Conservation (phyloP, 2,113 vertebrate genomes). For the Kryptolebias marmoratus region DNA sequence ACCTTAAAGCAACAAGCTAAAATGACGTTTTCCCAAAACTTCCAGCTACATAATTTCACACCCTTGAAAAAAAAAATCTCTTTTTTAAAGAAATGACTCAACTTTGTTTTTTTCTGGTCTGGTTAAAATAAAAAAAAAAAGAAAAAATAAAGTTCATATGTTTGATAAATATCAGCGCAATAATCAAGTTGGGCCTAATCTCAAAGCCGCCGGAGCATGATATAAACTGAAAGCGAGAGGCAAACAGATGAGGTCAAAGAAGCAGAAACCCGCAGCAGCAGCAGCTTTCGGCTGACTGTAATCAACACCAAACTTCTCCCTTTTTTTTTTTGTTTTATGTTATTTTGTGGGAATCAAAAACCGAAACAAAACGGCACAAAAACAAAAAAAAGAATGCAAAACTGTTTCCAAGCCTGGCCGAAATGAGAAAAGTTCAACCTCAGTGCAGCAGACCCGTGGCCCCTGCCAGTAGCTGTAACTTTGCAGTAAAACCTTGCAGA, state of each 20-base stretch:
- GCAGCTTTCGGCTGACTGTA: slow-evolving; percentile 38
- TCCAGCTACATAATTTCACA: slow-evolving; percentile 14
- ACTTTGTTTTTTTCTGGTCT: slow-evolving; percentile 9
- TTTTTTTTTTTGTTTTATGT: slow-evolving; percentile 23
- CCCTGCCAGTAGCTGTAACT: slow-evolving; percentile 36
- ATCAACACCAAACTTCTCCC: slow-evolving; percentile 40
- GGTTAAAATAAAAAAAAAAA: not conserved
- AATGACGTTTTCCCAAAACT: slow-evolving; percentile 14
- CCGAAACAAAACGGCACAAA: not conserved
- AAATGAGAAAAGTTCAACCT: slow-evolving; percentile 46
- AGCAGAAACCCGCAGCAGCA: slow-evolving; percentile 38
- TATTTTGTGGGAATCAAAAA: slow-evolving; percentile 31
- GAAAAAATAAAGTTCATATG: slow-evolving; percentile 21
- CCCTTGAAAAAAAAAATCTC: too few species aligned
- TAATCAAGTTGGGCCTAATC: slow-evolving; percentile 61
- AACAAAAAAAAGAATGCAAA: slow-evolving; percentile 38
- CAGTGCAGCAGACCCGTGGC: slow-evolving; percentile 46
- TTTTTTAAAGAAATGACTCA: not conserved
- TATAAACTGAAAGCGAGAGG: slow-evolving; percentile 55
- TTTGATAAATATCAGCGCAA: slow-evolving; percentile 46
- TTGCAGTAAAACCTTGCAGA: not conserved
- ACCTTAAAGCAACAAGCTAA: slow-evolving; percentile 6
- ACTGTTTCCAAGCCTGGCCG: slow-evolving; percentile 37
- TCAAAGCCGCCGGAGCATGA: slow-evolving; percentile 46
- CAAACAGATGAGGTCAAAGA: slow-evolving; percentile 56